Percentiles rank a stretch among this genome's conserved stretches.
Conservation (phyloP, 2,888 invertebrate genomes). For the Lithosia quadra region DNA sequence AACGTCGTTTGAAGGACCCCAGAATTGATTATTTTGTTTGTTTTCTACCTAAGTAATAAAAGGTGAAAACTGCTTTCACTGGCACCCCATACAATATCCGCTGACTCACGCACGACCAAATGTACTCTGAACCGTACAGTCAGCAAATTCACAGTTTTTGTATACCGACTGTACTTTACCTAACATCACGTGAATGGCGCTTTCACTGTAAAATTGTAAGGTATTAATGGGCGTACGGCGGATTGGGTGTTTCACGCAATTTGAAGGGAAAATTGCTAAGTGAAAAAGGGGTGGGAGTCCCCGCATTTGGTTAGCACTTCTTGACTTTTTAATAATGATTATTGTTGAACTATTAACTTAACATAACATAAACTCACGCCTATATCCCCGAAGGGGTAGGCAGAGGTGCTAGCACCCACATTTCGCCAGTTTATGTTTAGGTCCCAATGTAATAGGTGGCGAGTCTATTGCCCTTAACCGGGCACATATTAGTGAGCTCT, state of each 20-base stretch:
- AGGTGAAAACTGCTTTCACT: constrained; percentile 18
- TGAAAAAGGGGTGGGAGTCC: neutral
- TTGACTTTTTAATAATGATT: neutral
- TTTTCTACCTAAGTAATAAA: neutral
- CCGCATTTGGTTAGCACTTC: neutral
- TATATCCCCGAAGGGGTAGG: too few relatives aligned
- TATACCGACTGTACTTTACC: constrained; percentile 33
- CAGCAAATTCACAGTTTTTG: constrained; percentile 51
- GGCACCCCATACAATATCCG: constrained; percentile 41
- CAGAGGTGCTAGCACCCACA: too few relatives aligned
- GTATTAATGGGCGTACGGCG: neutral
- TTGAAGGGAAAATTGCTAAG: neutral
- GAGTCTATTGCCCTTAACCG: too few relatives aligned
- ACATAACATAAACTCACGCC: too few relatives aligned
- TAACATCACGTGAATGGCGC: constrained; percentile 34
- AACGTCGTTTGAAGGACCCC: too few relatives aligned
- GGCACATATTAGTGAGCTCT: too few relatives aligned
- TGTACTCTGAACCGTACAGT: constrained; percentile 49
- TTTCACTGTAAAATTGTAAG: constrained; percentile 29
- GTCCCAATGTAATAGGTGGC: too few relatives aligned
- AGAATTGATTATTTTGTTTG: too few relatives aligned
- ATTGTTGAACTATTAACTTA: too few relatives aligned
- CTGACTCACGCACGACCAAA: constrained; percentile 63
- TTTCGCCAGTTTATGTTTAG: too few relatives aligned
- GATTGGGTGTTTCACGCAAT: neutral